Evolutionary conservation across 2,113 vertebrate genomes (phyloP).

Genomic region (Corythoichthys intestinalis): DNA sequence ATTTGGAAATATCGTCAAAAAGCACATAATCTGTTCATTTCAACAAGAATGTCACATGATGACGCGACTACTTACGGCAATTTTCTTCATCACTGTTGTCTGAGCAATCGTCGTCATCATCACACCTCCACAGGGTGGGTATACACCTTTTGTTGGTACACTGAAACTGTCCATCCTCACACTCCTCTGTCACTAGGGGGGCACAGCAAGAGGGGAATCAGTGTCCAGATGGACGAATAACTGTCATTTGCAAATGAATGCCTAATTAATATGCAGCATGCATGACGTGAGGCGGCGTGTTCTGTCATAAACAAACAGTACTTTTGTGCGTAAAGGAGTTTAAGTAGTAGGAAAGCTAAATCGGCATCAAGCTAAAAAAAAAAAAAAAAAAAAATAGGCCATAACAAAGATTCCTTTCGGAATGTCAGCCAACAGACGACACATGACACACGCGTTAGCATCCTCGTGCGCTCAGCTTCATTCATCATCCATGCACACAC

Average conservation of each 20-base stretch:
- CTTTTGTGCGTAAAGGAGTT: not conserved
- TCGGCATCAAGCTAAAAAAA: not conserved
- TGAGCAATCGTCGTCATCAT: conserved; percentile 93
- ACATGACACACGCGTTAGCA: conserved; percentile 31
- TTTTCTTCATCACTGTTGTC: conserved; percentile 96
- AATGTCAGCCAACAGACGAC: conserved; percentile 26
- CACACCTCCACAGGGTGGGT: conserved; percentile 90
- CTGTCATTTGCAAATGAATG: conserved; percentile 69
- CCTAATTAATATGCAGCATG: conserved; percentile 65
- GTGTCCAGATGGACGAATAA: conserved; percentile 39
- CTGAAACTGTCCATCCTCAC: conserved; percentile 90
- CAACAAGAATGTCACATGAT: not conserved
- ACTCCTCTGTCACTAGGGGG: conserved; percentile 74
- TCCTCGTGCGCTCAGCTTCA: not conserved
- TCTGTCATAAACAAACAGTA: not conserved
- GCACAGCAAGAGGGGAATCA: conserved; percentile 4
- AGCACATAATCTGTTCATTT: not conserved
- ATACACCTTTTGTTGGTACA: conserved; percentile 92
- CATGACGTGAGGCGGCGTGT: conserved; percentile 10
- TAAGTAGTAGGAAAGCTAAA: not conserved
- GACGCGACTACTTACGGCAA: conserved; percentile 85
- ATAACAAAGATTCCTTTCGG: conserved; percentile 12
- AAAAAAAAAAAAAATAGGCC: not conserved
- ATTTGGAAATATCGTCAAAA: no score
- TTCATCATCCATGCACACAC: conserved; percentile 7